Conservation (phyloP, 2,113 vertebrate species). For the Onychorhynchus coronatus region DNA sequence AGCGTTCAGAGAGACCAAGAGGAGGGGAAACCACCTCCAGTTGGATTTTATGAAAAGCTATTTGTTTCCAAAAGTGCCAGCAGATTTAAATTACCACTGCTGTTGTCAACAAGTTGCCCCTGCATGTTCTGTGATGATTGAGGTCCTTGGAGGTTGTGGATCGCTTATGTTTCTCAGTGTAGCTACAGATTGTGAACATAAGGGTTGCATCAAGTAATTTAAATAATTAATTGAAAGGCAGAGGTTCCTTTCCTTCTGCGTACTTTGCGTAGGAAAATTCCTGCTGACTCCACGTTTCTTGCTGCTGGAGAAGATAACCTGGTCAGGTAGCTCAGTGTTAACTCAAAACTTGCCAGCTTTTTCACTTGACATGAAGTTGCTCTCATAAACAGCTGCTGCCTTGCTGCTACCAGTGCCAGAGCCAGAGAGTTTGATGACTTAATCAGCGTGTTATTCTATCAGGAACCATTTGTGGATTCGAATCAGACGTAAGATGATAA, state of each 20-base stretch:
- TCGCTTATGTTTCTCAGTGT: conserved; percentile 2
- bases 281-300: neutral
- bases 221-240: conserved; percentile 43
- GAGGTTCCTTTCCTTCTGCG: neutral
- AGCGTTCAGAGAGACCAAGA: neutral
- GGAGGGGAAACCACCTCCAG: neutral
- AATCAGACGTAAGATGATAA: neutral
- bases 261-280: neutral
- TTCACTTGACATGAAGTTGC: neutral
- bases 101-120: conserved; percentile 25
- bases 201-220: conserved; percentile 17
- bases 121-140: neutral
- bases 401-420: neutral
- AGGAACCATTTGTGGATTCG: neutral
- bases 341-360: neutral
- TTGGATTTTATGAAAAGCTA: neutral
- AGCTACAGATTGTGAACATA: conserved; percentile 42
- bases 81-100: conserved; percentile 20
- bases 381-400: conserved; percentile 14
- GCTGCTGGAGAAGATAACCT: neutral
- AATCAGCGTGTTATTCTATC: neutral
- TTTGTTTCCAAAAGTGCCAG: neutral
- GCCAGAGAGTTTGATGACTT: neutral
- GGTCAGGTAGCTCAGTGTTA: neutral
- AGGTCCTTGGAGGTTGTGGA: conserved; percentile 34